These are phyloP conservation scores for Drosophila nr. perissopoda DNA, from an alignment of 2,888 invertebrate genomes.

Conservation along the genomic window DNA sequence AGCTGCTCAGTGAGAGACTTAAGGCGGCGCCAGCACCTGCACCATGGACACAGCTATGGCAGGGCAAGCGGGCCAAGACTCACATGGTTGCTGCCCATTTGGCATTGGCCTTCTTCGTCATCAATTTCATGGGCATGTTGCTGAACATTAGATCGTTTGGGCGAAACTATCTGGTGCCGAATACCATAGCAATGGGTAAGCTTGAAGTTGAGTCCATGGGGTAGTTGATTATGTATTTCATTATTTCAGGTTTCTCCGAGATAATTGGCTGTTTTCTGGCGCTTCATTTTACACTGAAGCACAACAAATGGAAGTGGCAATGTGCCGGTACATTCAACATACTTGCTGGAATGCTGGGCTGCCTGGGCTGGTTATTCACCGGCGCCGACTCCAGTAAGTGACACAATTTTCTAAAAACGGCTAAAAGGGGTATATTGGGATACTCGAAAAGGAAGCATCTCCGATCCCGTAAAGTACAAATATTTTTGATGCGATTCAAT, in stretches of 20 bases:
- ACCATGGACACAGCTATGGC: constrained; percentile 82
- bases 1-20: constrained; percentile 74
- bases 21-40: constrained; percentile 75
- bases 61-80: constrained; percentile 79
- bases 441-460: not conserved
- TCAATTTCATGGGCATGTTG: constrained; percentile 85
- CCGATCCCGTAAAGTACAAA: not conserved
- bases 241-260: constrained; percentile 83
- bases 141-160: constrained; percentile 85
- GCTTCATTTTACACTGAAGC: constrained; percentile 82
- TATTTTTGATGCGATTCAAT: not conserved
- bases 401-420: not conserved
- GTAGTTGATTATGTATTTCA: not conserved
- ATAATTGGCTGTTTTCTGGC: constrained; percentile 85
- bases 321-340: constrained; percentile 84
- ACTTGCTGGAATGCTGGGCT: constrained; percentile 83
- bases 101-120: constrained; percentile 83
- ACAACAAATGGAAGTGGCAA: constrained; percentile 84
- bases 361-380: constrained; percentile 84
- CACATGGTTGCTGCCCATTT: constrained; percentile 83
- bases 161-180: constrained; percentile 82
- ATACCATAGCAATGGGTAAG: constrained; percentile 85
- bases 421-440: not conserved
- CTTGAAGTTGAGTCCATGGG: fast-evolving
- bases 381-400: constrained; percentile 77